Percentiles rank a stretch among this genome's conserved stretches.
These are phyloP conservation scores for Apodemus speciosus DNA, from an alignment of 2,113 vertebrate species.

Conservation along the genomic window DNA sequence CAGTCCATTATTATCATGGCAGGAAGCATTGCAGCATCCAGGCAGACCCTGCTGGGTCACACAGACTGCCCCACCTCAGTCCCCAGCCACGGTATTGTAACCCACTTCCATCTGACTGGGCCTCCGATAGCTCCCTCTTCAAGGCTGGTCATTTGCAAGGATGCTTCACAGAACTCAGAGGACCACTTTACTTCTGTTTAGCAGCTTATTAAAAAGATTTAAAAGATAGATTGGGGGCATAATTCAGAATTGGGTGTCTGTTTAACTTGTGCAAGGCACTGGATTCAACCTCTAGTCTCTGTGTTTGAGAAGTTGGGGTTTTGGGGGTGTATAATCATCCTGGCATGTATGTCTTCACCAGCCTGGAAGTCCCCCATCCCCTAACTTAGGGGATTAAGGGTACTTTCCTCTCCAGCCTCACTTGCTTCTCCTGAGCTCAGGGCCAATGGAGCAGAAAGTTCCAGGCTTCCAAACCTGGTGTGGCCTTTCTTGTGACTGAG, in stretches of 20 bases:
- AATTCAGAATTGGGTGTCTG: neutral
- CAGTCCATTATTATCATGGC: no score
- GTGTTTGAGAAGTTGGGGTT: neutral
- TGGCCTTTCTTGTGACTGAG: neutral
- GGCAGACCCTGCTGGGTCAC: neutral
- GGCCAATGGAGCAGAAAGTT: neutral
- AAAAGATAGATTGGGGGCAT: neutral
- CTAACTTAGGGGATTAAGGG: neutral
- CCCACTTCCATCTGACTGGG: neutral
- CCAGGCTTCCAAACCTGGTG: neutral
- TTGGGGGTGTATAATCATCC: neutral
- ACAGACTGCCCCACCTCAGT: neutral
- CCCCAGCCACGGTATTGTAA: neutral
- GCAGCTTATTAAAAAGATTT: neutral
- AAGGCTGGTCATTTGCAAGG: neutral
- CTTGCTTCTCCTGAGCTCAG: neutral
- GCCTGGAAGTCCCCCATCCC: neutral
- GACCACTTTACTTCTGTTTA: neutral
- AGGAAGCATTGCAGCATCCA: no score
- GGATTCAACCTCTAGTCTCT: neutral
- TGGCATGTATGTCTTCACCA: neutral
- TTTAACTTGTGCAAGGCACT: neutral
- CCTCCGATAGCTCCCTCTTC: neutral
- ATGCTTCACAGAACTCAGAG: neutral
- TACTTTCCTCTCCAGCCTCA: neutral